Percentiles rank a stretch among this genome's conserved stretches.
phyloP scores from a whole-genome alignment of 1,140 invertebrate genomes.

The Megalopta genalis region DNA sequence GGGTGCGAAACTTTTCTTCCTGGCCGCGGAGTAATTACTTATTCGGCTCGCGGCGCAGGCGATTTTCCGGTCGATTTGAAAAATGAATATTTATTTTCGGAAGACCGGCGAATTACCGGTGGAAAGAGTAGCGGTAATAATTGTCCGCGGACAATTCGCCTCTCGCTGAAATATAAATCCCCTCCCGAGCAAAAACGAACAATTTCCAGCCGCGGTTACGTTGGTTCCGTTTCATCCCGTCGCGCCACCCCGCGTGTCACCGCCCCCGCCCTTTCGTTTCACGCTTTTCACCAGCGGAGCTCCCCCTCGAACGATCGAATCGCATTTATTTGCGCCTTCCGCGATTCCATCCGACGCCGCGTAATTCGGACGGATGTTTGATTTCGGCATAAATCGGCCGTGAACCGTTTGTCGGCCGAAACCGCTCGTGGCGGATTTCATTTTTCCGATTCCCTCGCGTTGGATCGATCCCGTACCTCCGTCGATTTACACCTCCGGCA shows the following conservation, averaged over 20 bases:
- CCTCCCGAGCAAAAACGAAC: not conserved
- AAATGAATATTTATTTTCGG: no score
- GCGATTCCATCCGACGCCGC: constrained; percentile 10
- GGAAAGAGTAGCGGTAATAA: not conserved
- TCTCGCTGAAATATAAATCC: not conserved
- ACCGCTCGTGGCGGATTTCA: not conserved
- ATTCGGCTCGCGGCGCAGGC: no score
- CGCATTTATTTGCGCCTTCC: constrained; percentile 34
- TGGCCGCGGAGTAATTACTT: not conserved
- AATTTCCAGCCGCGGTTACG: constrained; percentile 8
- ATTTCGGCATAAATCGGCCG: constrained; percentile 33
- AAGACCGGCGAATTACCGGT: no score
- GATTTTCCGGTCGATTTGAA: no score
- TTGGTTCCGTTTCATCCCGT: not conserved
- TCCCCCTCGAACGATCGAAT: constrained; percentile 16
- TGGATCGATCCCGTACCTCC: not conserved
- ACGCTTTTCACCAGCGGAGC: not conserved
- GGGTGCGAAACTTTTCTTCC: no score
- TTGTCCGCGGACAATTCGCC: not conserved
- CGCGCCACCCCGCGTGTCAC: no score
- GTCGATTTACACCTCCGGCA: not conserved
- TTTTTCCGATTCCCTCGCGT: not conserved
- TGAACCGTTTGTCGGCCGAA: constrained; percentile 7
- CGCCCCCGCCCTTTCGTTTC: not conserved
- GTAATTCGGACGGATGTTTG: constrained; percentile 33